Base-by-base conservation (phyloP, 2,888 invertebrate species). In the Oscheius myriophilus region DNA sequence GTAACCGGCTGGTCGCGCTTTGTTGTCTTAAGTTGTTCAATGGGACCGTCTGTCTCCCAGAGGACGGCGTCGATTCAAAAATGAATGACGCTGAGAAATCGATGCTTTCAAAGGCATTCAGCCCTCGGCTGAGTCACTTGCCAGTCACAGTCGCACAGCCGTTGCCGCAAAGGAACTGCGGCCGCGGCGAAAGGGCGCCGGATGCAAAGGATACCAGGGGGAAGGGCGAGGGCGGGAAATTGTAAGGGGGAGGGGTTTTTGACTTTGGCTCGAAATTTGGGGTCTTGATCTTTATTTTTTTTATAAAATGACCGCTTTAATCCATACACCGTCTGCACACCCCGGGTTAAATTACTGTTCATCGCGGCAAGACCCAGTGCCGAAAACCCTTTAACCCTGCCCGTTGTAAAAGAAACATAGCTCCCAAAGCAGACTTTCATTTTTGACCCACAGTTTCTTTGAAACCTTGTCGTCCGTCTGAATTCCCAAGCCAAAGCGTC, bases 131-230 rank as follows among this genome's bases (percentile, higher is more conserved):
- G 61, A 61, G 49, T 61, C 61, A 61, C 39, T 11, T 39, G 61
- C 49, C 46, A 61, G 61, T 61, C 61, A 61, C 46, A 61, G 61
- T 61, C 61, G 46, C 61, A 46, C 49, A 61, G 61, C 61, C 61
- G 61, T 26, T 61, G 61, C 61, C 61, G 61, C 61, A 18, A 61
- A 61, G 61, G 61, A 61, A 61, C 61, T 49, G 61, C n/a, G 42
- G n/a, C n/a, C n/a, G 58, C 18, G 26, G 46, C 26, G 46, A 61
- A 61, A 45, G 61, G 61, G 26, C 46, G 39, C 18, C 57, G 57
- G 43, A 43, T 26, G n/a, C 33, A 54, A 25, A 33, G 25, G 57
- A 43, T n/a, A 42, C 42, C 41, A 43, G 43, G 23, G 41, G 33
- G 39, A 54, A 54, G 49, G 49, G 23, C 49, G 18, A 23, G 18